A percentile compares a stretch with the other conserved stretches of the same genome.
These are phyloP conservation scores for Cyclina sinensis DNA, from an alignment of 1,140 invertebrate species.

Conservation along the genomic window DNA sequence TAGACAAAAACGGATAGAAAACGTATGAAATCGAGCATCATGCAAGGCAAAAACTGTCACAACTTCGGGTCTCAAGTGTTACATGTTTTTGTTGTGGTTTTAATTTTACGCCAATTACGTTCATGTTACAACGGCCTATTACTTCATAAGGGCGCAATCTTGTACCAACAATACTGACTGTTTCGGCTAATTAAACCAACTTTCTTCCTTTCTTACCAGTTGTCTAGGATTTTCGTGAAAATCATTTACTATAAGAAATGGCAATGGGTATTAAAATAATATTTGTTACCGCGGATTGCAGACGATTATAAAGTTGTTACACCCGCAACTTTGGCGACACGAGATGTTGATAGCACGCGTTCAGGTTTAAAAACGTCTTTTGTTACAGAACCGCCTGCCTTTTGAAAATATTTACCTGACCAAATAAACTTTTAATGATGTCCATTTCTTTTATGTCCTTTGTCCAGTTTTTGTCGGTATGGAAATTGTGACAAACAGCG, in stretches of 20 bases:
- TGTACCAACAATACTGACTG: neutral
- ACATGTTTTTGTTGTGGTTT: slow-evolving; percentile 49
- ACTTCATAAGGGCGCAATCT: slow-evolving; percentile 7
- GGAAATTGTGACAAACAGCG: slow-evolving; percentile 1
- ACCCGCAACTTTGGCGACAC: neutral
- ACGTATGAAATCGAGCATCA: slow-evolving; percentile 34
- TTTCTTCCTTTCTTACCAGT: neutral
- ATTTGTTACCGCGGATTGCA: neutral
- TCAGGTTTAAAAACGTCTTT: neutral
- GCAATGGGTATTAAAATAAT: slow-evolving; percentile 14
- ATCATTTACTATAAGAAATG: no score
- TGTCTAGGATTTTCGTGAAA: no score
- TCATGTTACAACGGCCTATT: neutral
- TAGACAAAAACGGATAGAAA: slow-evolving; percentile 47
- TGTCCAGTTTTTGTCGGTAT: slow-evolving; percentile 39
- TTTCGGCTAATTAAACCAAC: neutral
- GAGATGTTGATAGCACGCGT: slow-evolving; percentile 21
- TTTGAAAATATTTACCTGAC: slow-evolving; percentile 52
- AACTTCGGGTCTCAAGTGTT: slow-evolving; percentile 48
- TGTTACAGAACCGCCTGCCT: slow-evolving; percentile 42
- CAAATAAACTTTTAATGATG: slow-evolving; percentile 57
- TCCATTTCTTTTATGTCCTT: slow-evolving; percentile 10
- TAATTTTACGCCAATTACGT: slow-evolving; percentile 4
- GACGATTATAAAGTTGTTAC: neutral
- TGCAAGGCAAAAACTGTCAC: slow-evolving; percentile 31